phyloP scores from a whole-genome alignment of 2,888 invertebrate genomes.

The Syrphus vitripennis region DNA sequence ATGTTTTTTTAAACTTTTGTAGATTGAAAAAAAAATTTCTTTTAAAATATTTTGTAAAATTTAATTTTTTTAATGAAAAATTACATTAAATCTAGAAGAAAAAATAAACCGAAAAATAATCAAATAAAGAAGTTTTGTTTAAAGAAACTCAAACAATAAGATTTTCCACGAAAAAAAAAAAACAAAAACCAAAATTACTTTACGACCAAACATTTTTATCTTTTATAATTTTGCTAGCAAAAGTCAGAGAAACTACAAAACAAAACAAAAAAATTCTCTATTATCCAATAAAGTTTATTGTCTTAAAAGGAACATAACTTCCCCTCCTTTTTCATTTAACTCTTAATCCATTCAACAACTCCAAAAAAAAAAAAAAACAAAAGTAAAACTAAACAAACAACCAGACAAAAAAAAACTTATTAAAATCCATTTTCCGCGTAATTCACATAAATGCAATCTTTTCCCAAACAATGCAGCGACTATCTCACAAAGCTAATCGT shows the following conservation, averaged over 20 bases:
- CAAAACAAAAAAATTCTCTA: not conserved
- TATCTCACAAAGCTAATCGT: conserved; percentile 56
- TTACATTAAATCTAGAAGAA: no score
- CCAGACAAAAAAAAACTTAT: not conserved
- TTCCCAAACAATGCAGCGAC: conserved; percentile 40
- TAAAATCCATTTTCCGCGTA: conserved; percentile 35
- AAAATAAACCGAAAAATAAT: no score
- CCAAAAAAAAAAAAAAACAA: not conserved
- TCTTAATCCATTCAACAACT: not conserved
- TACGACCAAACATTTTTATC: not conserved
- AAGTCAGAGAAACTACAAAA: not conserved
- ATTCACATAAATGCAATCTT: conserved; percentile 40
- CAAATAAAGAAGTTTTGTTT: no score
- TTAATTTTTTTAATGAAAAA: no score
- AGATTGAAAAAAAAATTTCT: no score
- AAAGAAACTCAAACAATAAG: no score
- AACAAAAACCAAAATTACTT: not conserved
- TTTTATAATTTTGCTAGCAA: not conserved
- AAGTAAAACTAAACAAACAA: not conserved
- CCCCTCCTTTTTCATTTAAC: not conserved
- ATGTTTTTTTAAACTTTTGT: no score
- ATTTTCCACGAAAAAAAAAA: not conserved
- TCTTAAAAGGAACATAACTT: not conserved
- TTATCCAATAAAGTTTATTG: conserved; percentile 13
- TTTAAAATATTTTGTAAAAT: no score